These are phyloP conservation scores for Capitulum mitella DNA, from an alignment of 2,888 invertebrate species.

Conservation along the genomic window DNA sequence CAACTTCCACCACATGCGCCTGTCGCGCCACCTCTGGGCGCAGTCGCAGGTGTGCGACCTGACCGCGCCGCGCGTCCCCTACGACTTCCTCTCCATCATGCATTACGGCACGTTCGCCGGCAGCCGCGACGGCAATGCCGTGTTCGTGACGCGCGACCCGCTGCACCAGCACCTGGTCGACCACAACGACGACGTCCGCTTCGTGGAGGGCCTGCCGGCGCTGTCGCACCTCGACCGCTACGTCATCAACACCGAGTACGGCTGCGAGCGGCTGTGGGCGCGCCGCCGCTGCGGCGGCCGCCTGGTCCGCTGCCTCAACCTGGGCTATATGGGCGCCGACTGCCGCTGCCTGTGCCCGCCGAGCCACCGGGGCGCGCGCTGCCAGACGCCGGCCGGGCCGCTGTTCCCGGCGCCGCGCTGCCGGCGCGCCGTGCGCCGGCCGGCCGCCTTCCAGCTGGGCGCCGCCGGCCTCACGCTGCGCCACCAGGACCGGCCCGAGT, in stretches of 20 bases:
- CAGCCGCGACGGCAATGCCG: conserved; percentile 11
- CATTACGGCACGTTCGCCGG: conserved; percentile 23
- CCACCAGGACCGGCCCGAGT: background rate
- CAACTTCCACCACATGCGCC: conserved; percentile 9
- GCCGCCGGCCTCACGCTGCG: background rate
- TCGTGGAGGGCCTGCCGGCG: background rate
- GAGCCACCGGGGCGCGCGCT: background rate
- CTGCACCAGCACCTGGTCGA: conserved; percentile 5
- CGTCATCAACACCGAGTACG: conserved; percentile 21
- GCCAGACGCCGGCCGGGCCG: background rate
- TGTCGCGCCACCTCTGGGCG: conserved; percentile 10
- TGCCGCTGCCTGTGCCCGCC: conserved; percentile 5
- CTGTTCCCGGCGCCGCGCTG: background rate
- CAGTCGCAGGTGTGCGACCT: conserved; percentile 3
- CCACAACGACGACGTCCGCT: conserved; percentile 12
- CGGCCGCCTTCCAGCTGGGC: background rate
- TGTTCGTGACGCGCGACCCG: conserved; percentile 13
- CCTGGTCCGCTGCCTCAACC: background rate
- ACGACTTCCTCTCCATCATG: conserved; percentile 24
- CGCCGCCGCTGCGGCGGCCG: background rate
- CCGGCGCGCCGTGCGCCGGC: background rate
- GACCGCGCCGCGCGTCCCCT: background rate
- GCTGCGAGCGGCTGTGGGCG: conserved; percentile 13
- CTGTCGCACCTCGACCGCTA: conserved; percentile 7
- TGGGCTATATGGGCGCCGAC: conserved; percentile 18